These are phyloP conservation scores for Zophobas morio DNA, from an alignment of 1,140 invertebrate genomes.

Conservation along the genomic window DNA sequence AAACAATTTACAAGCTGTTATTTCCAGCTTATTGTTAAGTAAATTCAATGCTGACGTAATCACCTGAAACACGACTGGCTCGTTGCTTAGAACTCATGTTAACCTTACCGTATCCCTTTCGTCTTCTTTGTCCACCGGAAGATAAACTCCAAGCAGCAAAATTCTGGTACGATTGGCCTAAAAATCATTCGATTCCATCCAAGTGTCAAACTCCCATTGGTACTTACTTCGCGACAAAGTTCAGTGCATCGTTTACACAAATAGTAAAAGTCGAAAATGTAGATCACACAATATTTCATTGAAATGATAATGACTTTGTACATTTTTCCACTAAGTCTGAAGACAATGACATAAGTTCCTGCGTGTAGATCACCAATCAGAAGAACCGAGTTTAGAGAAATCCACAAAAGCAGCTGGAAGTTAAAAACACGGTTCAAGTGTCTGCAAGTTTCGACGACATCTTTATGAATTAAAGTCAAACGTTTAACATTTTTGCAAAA, in stretches of 20 bases:
- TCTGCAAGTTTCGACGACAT: background rate
- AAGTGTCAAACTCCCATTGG: background rate
- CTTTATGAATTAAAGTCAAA: too few relatives aligned
- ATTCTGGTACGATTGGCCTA: constrained; percentile 29
- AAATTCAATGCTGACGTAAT: constrained; percentile 24
- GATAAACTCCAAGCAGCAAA: constrained; percentile 11
- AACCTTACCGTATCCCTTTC: constrained; percentile 15
- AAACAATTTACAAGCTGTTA: constrained; percentile 42
- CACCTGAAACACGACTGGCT: too few relatives aligned
- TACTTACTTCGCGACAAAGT: background rate
- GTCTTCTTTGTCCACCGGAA: constrained; percentile 24
- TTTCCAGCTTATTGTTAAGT: constrained; percentile 36
- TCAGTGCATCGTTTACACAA: background rate
- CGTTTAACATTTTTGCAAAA: too few relatives aligned
- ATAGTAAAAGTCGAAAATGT: background rate
- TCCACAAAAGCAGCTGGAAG: constrained; percentile 8
- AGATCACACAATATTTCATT: background rate
- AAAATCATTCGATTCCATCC: background rate
- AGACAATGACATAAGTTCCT: constrained; percentile 17
- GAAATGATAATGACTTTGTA: background rate
- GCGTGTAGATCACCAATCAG: constrained; percentile 29
- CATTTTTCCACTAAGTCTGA: background rate
- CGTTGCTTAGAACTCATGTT: too few relatives aligned
- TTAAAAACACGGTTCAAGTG: constrained; percentile 37
- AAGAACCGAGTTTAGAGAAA: constrained; percentile 17